Conservation (phyloP, 2,888 invertebrate genomes). For the Agrochola lychnidis region DNA sequence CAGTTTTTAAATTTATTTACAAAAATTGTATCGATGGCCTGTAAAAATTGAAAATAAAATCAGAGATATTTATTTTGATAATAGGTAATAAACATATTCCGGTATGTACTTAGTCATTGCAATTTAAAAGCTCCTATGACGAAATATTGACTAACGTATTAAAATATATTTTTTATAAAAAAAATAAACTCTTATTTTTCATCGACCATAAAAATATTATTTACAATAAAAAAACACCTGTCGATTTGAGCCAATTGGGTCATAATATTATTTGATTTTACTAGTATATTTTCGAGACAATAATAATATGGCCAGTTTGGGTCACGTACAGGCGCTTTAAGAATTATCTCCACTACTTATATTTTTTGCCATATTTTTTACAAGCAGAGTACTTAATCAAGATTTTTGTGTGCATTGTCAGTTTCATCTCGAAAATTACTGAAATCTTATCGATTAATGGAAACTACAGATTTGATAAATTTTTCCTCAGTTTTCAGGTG, state of each 20-base stretch:
- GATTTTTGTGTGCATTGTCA: neutral
- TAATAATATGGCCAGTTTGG: neutral
- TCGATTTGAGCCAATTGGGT: neutral
- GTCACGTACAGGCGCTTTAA: neutral
- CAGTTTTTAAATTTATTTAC: conserved; percentile 43
- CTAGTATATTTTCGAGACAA: neutral
- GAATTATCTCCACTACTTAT: conserved; percentile 19
- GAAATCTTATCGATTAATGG: neutral
- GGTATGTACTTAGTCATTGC: neutral
- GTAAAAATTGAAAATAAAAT: conserved; percentile 25
- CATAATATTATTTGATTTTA: neutral
- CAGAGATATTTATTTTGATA: neutral
- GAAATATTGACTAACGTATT: conserved; percentile 10
- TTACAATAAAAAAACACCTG: conserved; percentile 22
- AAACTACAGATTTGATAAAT: neutral
- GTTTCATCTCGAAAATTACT: conserved; percentile 28
- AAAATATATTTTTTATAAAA: neutral
- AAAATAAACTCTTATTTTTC: neutral
- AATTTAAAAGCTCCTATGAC: neutral
- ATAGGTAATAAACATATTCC: neutral
- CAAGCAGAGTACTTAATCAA: conserved; percentile 12
- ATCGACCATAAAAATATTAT: conserved; percentile 5
- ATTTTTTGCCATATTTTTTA: neutral
- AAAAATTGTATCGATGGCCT: conserved; percentile 58
- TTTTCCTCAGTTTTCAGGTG: neutral